Evolutionary conservation across 2,888 invertebrate species (phyloP).

Genomic region (Temnothorax rugatulus): DNA sequence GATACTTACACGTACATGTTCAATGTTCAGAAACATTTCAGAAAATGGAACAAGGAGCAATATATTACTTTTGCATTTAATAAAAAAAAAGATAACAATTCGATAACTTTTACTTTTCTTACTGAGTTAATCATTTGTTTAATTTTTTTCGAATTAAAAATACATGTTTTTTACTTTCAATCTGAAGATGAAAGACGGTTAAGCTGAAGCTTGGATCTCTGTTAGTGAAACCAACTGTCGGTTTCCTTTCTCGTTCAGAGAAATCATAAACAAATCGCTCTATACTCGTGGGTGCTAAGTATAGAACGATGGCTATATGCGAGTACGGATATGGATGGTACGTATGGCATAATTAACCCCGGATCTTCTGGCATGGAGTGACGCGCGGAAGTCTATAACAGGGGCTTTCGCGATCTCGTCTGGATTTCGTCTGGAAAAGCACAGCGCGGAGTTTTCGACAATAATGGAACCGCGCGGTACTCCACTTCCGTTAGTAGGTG

Average conservation of each 20-base stretch:
- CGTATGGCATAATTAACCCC: slow-evolving; percentile 36
- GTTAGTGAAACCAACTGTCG: not conserved
- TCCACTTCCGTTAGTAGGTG: slow-evolving; percentile 32
- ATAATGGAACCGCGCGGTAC: slow-evolving; percentile 30
- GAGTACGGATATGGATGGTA: slow-evolving; percentile 34
- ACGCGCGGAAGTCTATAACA: slow-evolving; percentile 35
- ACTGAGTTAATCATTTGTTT: not conserved
- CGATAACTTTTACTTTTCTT: not conserved
- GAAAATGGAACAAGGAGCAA: not conserved
- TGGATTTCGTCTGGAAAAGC: slow-evolving; percentile 57
- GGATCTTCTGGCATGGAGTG: slow-evolving; percentile 9
- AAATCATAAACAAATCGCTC: slow-evolving; percentile 29
- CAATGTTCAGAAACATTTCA: not conserved
- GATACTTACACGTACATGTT: not conserved
- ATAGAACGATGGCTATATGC: slow-evolving; percentile 26
- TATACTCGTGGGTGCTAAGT: slow-evolving; percentile 16
- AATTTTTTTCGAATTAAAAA: not conserved
- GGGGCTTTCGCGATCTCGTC: slow-evolving; percentile 39
- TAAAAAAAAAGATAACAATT: not conserved
- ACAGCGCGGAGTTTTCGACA: slow-evolving; percentile 28
- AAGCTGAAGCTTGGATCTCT: not conserved
- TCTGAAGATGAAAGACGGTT: not conserved
- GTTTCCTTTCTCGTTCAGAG: slow-evolving; percentile 14
- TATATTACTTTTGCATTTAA: not conserved
- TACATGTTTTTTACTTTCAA: not conserved